phyloP scores from a whole-genome alignment of 2,113 vertebrate species.

The Ramphastos sulfuratus region DNA sequence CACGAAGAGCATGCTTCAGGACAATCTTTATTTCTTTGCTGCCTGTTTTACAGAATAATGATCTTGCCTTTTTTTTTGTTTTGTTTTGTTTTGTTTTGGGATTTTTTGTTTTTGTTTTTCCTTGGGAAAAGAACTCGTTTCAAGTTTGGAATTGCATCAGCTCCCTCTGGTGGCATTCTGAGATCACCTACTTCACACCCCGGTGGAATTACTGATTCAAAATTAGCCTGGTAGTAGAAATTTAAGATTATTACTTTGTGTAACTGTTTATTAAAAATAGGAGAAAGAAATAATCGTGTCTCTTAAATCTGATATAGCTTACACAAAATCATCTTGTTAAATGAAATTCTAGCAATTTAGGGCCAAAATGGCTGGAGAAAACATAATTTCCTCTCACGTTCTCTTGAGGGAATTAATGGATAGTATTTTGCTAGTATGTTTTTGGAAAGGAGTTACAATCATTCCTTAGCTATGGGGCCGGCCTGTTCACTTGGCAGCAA shows the following conservation, averaged over 20 bases:
- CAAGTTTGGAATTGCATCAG: background rate
- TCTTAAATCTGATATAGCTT: background rate
- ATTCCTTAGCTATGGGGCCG: background rate
- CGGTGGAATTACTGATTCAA: background rate
- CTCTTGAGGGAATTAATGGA: background rate
- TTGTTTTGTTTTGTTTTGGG: background rate
- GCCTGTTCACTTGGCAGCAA: background rate
- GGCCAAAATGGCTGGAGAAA: background rate
- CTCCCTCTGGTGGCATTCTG: conserved; percentile 58
- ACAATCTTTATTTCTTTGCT: background rate
- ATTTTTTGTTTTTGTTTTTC: background rate
- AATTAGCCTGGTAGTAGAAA: background rate
- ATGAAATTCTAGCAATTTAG: background rate
- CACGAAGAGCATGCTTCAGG: background rate
- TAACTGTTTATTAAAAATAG: background rate
- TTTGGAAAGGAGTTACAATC: background rate
- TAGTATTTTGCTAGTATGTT: background rate
- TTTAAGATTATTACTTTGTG: background rate
- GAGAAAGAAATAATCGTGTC: background rate
- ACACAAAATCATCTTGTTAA: background rate
- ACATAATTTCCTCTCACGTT: background rate
- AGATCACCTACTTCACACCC: background rate
- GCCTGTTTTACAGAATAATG: background rate
- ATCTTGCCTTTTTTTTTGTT: background rate
- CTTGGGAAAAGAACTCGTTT: background rate